Percentiles rank a stretch among this genome's conserved stretches.
phyloP scores from a whole-genome alignment of 2,797 vertebrate species.

The Yasuhikotakia modesta region DNA sequence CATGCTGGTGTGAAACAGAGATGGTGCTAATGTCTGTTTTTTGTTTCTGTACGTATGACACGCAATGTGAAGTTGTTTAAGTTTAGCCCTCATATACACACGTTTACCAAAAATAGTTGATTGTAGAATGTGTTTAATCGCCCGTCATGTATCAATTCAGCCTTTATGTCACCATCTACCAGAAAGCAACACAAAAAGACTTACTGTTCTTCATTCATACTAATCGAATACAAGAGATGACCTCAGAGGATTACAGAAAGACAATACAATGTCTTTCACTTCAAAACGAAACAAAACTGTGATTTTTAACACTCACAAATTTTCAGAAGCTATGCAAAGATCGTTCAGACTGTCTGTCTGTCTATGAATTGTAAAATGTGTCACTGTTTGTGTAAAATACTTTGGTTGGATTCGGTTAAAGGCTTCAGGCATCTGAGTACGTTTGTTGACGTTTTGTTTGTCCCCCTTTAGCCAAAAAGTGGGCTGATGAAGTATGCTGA shows the following conservation, averaged over 20 bases:
- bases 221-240: conserved; percentile 24
- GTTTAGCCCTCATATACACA: conserved; percentile 25
- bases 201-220: neutral
- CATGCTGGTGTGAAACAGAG: conserved; percentile 46
- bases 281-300: conserved; percentile 44
- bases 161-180: neutral
- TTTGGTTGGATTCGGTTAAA: conserved; percentile 37
- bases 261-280: conserved; percentile 28
- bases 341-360: conserved; percentile 51
- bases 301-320: conserved; percentile 42
- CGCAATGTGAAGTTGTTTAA: conserved; percentile 43
- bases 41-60: conserved; percentile 47
- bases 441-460: conserved; percentile 26
- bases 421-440: conserved; percentile 30
- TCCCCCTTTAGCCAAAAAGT: conserved; percentile 2
- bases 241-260: conserved; percentile 18
- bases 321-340: conserved; percentile 76
- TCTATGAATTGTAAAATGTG: conserved; percentile 31
- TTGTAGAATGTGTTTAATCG: conserved; percentile 29
- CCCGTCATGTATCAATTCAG: neutral
- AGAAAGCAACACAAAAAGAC: conserved; percentile 7
- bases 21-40: conserved; percentile 45
- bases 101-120: conserved; percentile 35
- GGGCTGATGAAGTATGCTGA: neutral
- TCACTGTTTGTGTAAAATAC: conserved; percentile 45